Base-by-base conservation (phyloP, 2,888 invertebrate genomes). In the Candidula unifasciata region DNA sequence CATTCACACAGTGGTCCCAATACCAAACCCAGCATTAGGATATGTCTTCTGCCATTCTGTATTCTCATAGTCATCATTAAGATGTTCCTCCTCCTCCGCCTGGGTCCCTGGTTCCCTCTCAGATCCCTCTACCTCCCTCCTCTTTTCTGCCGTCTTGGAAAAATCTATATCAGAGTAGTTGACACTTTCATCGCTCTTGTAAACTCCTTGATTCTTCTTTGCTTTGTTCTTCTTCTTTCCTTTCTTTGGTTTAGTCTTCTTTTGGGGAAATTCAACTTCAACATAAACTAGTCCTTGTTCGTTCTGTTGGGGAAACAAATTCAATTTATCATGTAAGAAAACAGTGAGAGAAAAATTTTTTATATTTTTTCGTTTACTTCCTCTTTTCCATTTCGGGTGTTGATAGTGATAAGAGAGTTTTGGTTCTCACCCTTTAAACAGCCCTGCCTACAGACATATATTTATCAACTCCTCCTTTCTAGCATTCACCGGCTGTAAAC, bases 101-200 rank as follows among this genome's bases (percentile, higher is more conserved):
- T 18, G n/a, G 13, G 33, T 44, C 21, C 16, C 33, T 33, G 8
- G 21, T n/a, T 21, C 16, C 21, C 18, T 69, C 18, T 73, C 44
- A 1, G 37, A 6, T 18, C 27, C 54, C 68, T 80, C 80, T 37
- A 81, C 66, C 5, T 83, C 83, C 37, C 78, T 84, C 18, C 71
- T 82, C 35, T 60, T 83, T 13, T 64, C 85, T 13, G 44, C 84
- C 13, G 88, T 89, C 74, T 79, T 80, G 16, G 80, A 84, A 13
- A 88, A 89, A 24, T 89, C 88, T 89, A 90, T 89, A 82, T 84
- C 88, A 30, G 85, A 88, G 44, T 89, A 87, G 85, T 88, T 88
- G 27, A 81, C 86, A 6, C 87, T 88, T 13, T 60, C 88, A 27
- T 80, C 87, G 16, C 37, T 66, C 27, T 37, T 35, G n/a, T 30